Evolutionary conservation across 2,888 invertebrate species (phyloP), one percentile per base, ranked within the genome.

Genomic region (Drosophila ustulata): DNA sequence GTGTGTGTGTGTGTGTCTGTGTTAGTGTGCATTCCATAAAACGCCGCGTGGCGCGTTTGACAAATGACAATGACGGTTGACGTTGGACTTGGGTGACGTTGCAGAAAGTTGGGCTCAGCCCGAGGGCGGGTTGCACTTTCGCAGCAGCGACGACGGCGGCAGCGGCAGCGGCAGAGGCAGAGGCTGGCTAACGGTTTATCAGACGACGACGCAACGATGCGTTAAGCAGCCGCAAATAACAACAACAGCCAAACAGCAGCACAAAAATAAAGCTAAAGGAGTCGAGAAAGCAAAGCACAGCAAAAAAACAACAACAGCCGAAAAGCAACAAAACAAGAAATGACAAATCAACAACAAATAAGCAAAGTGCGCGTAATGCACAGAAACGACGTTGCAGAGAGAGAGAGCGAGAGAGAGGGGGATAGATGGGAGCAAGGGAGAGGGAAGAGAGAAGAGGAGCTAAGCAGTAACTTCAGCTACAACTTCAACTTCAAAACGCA

Each of bases 41-140:
- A 75, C 58, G 66, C 75, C 71, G 77, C 75, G 61, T 78, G 78
- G 78, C 78, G 68, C 80, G 68, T 80, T 77, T 77, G 77, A 77
- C 77, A 77, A 77, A 77, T 77, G 79, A 77, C 77, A 77, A 77
- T 74, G 77, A 77, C 75, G 75, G 78, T 74, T 77, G 76, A 77
- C 66, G 65, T 79, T 75, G 75, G 78, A 73, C 78, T 75, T 78
- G 75, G 79, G 66, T 76, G 76, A 58, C 67, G 63, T 75, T 78
- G 67, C 76, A 80, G 77, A 80, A 80, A 77, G 76, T 78, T 71
- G 70, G 71, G 59, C 57, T 59, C 62, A 75, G 80, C 75, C 66
- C 62, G 75, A 79, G 80, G 77, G 80, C 77, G 67, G 66, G 56
- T 58, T 71, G 76, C 76, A 78, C 77, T 78, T 79, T 80, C 80